Percentiles rank a stretch among this genome's conserved stretches.
phyloP scores from a whole-genome alignment of 2,888 invertebrate genomes.

The Eupithecia pulchellata region DNA sequence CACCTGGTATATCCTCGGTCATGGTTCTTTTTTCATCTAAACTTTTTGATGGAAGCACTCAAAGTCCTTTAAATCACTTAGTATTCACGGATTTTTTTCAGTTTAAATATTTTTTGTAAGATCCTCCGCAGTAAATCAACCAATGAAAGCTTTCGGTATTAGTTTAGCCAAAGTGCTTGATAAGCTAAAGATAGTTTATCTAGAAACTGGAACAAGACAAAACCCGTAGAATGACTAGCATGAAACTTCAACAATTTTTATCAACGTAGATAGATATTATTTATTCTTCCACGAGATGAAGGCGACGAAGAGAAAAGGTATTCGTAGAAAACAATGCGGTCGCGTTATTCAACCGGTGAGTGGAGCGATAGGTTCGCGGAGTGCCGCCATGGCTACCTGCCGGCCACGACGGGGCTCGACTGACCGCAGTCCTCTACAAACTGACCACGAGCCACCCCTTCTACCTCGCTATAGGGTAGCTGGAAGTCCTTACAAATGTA shows the following conservation, averaged over 20 bases:
- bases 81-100: background rate
- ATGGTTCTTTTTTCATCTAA: slow-evolving; percentile 49
- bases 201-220: background rate
- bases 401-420: slow-evolving; percentile 67
- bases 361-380: slow-evolving; percentile 18
- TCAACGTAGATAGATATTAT: background rate
- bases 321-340: background rate
- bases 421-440: slow-evolving; percentile 71
- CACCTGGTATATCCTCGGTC: slow-evolving; percentile 82
- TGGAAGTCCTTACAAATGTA: slow-evolving; percentile 16
- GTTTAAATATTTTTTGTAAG: background rate
- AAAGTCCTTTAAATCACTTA: background rate
- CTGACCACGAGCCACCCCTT: slow-evolving; percentile 49
- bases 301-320: background rate
- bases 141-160: background rate
- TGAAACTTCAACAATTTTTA: background rate
- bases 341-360: slow-evolving; percentile 4
- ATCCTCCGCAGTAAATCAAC: background rate
- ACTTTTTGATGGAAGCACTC: background rate
- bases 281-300: background rate
- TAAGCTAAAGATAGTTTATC: background rate
- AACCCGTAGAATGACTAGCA: too few species aligned
- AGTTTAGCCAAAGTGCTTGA: too few species aligned
- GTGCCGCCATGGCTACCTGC: slow-evolving; percentile 60
- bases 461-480: slow-evolving; percentile 11